phyloP scores from a whole-genome alignment of 2,797 vertebrate species.

The Premnoplex brunnescens region DNA sequence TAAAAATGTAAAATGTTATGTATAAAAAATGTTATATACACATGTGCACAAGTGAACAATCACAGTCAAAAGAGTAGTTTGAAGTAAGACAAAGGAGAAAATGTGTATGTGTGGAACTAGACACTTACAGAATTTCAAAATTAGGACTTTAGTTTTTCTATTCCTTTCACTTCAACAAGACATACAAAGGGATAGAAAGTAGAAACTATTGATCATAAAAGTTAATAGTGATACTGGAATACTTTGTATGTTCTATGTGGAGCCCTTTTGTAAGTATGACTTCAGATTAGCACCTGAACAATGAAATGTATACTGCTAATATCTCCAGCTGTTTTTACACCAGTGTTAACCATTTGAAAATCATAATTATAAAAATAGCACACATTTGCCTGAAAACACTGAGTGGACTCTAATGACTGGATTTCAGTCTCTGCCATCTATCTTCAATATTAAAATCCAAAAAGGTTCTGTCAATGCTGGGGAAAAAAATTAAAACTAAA shows the following conservation, averaged over 20 bases:
- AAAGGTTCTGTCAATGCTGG: not conserved
- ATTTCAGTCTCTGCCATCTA: not conserved
- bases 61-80: not conserved
- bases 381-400: not conserved
- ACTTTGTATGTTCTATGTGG: not conserved
- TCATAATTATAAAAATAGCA: not conserved
- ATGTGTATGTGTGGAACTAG: not conserved
- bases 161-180: not conserved
- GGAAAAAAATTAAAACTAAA: too few species aligned
- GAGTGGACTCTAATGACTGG: not conserved
- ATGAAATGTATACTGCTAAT: not conserved
- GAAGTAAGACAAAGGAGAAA: not conserved
- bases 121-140: not conserved
- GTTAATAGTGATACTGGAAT: not conserved
- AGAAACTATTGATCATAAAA: not conserved
- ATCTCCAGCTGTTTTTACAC: not conserved
- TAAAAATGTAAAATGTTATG: not conserved
- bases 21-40: not conserved
- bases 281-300: not conserved
- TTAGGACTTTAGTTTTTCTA: not conserved
- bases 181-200: not conserved
- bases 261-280: constrained; percentile 4
- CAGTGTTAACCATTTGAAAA: not conserved
- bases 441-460: not conserved
- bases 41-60: not conserved